Evolutionary conservation across 2,113 vertebrate species (phyloP), one percentile per base, ranked within the genome.

Genomic region (Mohoua ochrocephala): DNA sequence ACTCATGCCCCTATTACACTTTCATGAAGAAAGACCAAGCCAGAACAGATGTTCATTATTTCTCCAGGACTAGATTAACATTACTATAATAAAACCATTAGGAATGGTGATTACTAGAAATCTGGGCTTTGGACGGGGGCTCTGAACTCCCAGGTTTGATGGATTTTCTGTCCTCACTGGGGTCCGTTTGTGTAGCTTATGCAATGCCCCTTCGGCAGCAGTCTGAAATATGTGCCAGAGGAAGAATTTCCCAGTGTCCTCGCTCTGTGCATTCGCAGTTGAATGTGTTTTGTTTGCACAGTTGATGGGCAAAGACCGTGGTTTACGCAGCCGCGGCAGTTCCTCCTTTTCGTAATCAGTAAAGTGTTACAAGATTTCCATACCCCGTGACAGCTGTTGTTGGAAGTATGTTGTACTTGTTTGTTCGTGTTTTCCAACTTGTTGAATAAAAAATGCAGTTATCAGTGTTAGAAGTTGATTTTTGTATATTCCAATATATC

Each of bases 41-140:
- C 81, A 87, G 81, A 92, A 27, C 78, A 93, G 76, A 90, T 86
- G 87, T 84, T 77, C 67, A 89, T 87, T 91, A 77, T 90, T 92
- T 95, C 87, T 86, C 31, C 74, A 89, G 85, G 68, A 91, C 59
- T 81, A 22, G 75, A 77, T 86, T 84, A 93, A 63, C 50, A 21
- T 68, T 77, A 17, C 52, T 33, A 33, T 45, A 78, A 83, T 81
- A 94, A 80, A 88, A 41, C 67, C 68, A 73, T 93, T 93, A 84
- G 64, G 35, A 73, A 78, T 41, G 47, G 75, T 67, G 75, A 73
- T 86, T 91, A 84, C 77, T 54, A 64, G 87, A 75, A 93, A 81
- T 71, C 71, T 19, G 4, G 60, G 54, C 76, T 80, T 82, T 88
- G 64, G 23, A 35, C 26, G 18, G 10, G 18, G 35, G 17, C 67